Conservation (phyloP, 1,140 invertebrate species). For the Frieseomelitta varia region DNA sequence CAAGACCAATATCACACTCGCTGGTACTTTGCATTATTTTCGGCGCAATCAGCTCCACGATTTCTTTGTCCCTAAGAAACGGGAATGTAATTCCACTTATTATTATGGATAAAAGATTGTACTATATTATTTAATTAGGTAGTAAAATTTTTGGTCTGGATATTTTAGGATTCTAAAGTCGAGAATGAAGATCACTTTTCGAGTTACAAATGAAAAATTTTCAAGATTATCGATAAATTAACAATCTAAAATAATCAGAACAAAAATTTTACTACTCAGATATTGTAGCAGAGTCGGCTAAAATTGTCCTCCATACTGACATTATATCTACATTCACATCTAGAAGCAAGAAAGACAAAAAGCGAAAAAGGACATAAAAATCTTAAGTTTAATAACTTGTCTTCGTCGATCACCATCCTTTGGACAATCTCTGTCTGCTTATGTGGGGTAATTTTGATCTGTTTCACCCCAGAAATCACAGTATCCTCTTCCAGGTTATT, state of each 20-base stretch:
- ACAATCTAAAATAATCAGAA: too few relatives aligned
- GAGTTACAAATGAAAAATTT: too few relatives aligned
- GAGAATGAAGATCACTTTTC: too few relatives aligned
- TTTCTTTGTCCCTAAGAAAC: slow-evolving; percentile 2
- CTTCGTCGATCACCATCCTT: neutral
- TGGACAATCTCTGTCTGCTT: neutral
- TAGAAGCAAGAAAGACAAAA: neutral
- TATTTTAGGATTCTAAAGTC: too few relatives aligned
- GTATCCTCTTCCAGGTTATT: neutral
- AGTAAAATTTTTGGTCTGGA: too few relatives aligned
- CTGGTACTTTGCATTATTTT: slow-evolving; percentile 42
- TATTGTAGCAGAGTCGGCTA: too few relatives aligned
- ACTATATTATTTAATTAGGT: too few relatives aligned
- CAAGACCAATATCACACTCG: slow-evolving; percentile 43
- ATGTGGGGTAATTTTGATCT: slow-evolving; percentile 33
- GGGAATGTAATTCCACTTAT: neutral
- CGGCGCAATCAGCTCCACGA: slow-evolving; percentile 38
- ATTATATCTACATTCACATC: neutral
- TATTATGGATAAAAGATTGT: too few relatives aligned
- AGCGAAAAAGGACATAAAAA: neutral
- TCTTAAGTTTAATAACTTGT: slow-evolving; percentile 2
- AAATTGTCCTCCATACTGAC: too few relatives aligned
- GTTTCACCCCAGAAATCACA: slow-evolving; percentile 27
- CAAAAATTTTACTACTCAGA: too few relatives aligned
- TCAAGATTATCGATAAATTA: too few relatives aligned